Conservation (phyloP, 2,797 vertebrate species). For the Dendrocincla tyrannina region DNA sequence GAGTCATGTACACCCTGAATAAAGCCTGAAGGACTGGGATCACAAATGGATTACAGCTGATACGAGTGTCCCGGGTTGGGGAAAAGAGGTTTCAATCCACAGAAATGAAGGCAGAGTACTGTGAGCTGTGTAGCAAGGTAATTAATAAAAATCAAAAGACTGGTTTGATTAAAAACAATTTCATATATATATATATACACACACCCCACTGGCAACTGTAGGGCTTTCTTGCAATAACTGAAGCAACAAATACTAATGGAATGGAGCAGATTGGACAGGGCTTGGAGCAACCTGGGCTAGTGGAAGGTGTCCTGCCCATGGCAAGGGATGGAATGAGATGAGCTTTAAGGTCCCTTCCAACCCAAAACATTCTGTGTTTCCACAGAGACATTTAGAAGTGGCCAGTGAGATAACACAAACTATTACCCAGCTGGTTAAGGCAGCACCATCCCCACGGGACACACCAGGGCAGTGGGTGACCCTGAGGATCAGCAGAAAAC, state of each 20-base stretch:
- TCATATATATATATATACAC: accelerated
- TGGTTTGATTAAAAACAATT: not conserved
- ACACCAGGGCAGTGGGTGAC: not conserved
- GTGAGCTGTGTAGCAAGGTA: not conserved
- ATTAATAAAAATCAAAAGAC: not conserved
- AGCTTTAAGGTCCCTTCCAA: not conserved
- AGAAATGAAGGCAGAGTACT: constrained; percentile 1
- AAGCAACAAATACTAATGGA: not conserved
- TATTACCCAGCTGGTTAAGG: not conserved
- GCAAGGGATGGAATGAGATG: not conserved
- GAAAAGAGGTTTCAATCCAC: not conserved
- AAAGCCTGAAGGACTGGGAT: not conserved
- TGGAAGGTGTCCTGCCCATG: not conserved
- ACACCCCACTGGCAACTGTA: not conserved
- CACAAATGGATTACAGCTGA: constrained; percentile 8
- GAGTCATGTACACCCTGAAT: not conserved
- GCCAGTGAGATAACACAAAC: not conserved
- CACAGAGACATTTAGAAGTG: not conserved
- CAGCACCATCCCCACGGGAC: not conserved
- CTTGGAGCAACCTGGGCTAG: not conserved
- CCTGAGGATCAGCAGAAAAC: not conserved
- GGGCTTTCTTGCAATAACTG: not conserved
- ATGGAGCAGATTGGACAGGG: not conserved
- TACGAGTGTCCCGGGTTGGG: not conserved
- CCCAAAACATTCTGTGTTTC: not conserved